Evolutionary conservation across 2,888 invertebrate genomes (phyloP).

Genomic region (Masnerella sp.): DNA sequence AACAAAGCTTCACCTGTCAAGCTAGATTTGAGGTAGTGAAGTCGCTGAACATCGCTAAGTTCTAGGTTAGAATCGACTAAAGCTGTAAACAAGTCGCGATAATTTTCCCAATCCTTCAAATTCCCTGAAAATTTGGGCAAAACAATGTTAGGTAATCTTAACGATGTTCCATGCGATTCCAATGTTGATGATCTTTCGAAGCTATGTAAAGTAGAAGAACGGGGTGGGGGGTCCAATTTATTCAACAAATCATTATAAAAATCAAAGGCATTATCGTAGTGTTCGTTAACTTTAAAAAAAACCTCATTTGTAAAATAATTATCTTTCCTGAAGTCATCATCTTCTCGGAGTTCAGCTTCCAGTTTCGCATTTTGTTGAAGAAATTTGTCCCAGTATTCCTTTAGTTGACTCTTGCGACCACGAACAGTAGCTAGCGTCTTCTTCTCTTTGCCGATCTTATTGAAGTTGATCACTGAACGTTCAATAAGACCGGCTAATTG

Average conservation of each 20-base stretch:
- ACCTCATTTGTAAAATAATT: not conserved
- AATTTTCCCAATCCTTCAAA: slow-evolving; percentile 3
- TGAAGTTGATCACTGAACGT: not conserved
- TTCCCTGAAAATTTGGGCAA: slow-evolving; percentile 12
- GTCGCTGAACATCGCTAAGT: not conserved
- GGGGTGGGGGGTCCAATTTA: not conserved
- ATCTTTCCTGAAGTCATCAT: not conserved
- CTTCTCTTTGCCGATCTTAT: slow-evolving; percentile 1
- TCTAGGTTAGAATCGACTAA: not conserved
- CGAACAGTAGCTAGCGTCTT: not conserved
- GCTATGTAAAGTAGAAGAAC: not conserved
- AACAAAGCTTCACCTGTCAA: slow-evolving; percentile 1
- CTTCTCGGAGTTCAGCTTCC: not conserved
- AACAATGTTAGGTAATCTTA: slow-evolving; percentile 1
- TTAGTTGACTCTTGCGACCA: not conserved
- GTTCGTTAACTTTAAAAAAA: not conserved
- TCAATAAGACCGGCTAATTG: slow-evolving; percentile 5
- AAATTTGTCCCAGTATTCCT: not conserved
- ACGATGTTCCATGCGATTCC: not conserved
- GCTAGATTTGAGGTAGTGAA: not conserved
- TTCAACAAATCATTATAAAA: not conserved
- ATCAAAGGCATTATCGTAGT: not conserved
- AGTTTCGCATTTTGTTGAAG: not conserved
- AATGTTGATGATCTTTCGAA: not conserved
- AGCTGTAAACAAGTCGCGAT: not conserved